Base-by-base conservation (phyloP, 2,113 vertebrate genomes). In the Oncorhynchus nerka region DNA sequence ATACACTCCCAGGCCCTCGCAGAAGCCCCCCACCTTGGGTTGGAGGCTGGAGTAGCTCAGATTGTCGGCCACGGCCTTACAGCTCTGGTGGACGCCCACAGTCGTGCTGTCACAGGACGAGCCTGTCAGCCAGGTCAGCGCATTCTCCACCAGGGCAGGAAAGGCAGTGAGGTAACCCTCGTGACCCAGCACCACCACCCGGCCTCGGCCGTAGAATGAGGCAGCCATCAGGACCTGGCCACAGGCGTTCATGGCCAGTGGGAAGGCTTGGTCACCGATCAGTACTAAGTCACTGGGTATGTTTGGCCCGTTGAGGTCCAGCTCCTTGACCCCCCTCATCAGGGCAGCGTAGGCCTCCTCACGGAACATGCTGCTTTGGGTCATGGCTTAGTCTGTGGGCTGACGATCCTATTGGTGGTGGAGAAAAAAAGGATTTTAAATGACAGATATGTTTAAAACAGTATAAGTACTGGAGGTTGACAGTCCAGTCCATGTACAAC, bases 171-270 rank as follows among this genome's bases (percentile, higher is more conserved):
- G 69, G 84, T 95, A 95, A 70, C 13, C 73, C 70, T 97, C 95
- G 2, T 97, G 96, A 34, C 95, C 92, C 76, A 95, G 73, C 0
- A 95, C 94, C 57, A 98, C 94, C 69, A 98, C 89, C 28, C 90
- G 92, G 49, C 96, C 96, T 22, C 85, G 76, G 48, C 95, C 95
- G 0, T 95, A 90, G 39, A 84, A 78, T 28, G 94, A 94, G 6
- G 92, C 93, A 3, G 93, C 94, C 84, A 93, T 93, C 20, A 93
- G 84, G 13, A 91, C 87, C 73, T 95, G 90, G 32, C 89, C 91
- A 39, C 26, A 66, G 59, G 87, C 86, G 82, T 92, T 93, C 86
- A 94, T 90, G 26, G 82, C 80, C n/a, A 95, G 87, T 15, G 94
- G 92, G 74, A 94, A 93, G 32, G 93, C 85, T 16, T 91, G 57